phyloP scores from a whole-genome alignment of 2,113 vertebrate species.

The Pongo pygmaeus region DNA sequence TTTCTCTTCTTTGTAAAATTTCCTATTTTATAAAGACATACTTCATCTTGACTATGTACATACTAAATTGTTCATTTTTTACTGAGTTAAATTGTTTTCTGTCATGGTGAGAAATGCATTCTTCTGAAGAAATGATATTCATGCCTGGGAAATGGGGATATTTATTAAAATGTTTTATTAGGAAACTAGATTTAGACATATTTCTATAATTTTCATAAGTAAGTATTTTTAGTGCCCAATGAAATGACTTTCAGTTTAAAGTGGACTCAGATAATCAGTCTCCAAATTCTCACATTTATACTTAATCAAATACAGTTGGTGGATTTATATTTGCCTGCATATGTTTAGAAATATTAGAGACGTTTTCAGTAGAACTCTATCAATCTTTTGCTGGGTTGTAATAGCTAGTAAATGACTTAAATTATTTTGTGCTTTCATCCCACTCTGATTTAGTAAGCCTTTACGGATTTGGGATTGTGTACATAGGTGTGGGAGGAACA shows the following conservation, averaged over 20 bases:
- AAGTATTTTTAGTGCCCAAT: constrained; percentile 17
- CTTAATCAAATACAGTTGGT: constrained; percentile 10
- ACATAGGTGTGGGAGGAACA: neutral
- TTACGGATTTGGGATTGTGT: constrained; percentile 19
- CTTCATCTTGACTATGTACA: constrained; percentile 57
- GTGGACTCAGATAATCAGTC: neutral
- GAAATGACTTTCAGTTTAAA: constrained; percentile 29
- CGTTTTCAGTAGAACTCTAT: neutral
- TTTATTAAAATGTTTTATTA: constrained; percentile 68
- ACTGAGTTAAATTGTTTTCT: constrained; percentile 76
- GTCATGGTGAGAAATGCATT: constrained; percentile 67
- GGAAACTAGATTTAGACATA: constrained; percentile 35
- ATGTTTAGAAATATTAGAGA: constrained; percentile 1
- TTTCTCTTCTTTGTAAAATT: constrained; percentile 63
- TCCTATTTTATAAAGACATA: constrained; percentile 66
- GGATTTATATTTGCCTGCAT: neutral
- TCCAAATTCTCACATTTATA: constrained; percentile 10
- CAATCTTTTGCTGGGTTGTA: neutral
- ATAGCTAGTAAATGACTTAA: neutral
- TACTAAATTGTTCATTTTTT: constrained; percentile 69
- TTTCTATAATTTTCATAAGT: constrained; percentile 46
- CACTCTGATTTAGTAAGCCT: constrained; percentile 8
- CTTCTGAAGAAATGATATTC: constrained; percentile 63
- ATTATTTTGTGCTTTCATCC: constrained; percentile 11
- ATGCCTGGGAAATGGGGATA: constrained; percentile 28